These are phyloP conservation scores for Aphelocoma coerulescens DNA, from an alignment of 2,113 vertebrate species.

Conservation along the genomic window DNA sequence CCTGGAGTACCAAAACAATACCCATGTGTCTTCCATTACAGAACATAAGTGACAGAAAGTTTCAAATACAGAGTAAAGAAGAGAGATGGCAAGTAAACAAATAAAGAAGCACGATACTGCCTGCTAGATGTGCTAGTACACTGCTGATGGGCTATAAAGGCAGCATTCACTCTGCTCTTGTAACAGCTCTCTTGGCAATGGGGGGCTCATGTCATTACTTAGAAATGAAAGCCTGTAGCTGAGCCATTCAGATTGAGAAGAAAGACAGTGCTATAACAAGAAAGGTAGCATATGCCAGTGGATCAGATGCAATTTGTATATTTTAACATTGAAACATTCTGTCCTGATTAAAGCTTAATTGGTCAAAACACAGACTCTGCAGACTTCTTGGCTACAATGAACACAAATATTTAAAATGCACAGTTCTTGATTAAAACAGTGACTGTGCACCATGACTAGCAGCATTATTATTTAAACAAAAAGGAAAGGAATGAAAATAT, in stretches of 20 bases:
- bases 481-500: slow-evolving; percentile 27
- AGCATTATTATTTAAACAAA: slow-evolving; percentile 33
- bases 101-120: not conserved
- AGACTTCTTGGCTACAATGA: slow-evolving; percentile 60
- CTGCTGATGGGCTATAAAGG: not conserved
- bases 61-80: not conserved
- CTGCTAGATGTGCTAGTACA: not conserved
- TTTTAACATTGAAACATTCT: slow-evolving; percentile 60
- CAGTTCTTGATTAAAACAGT: slow-evolving; percentile 46
- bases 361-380: slow-evolving; percentile 27
- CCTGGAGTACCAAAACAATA: not conserved
- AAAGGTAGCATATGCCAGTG: slow-evolving; percentile 14
- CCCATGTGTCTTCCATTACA: not conserved
- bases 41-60: not conserved
- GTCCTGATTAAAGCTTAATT: slow-evolving; percentile 67
- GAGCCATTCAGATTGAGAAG: not conserved
- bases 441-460: not conserved
- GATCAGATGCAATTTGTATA: slow-evolving; percentile 54
- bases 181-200: not conserved
- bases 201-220: not conserved
- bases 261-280: not conserved
- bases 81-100: not conserved
- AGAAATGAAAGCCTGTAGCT: not conserved
- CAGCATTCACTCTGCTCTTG: not conserved
- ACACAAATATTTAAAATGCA: slow-evolving; percentile 65